Base-by-base conservation (phyloP, 2,113 vertebrate species). In the Emydura subglobosa region DNA sequence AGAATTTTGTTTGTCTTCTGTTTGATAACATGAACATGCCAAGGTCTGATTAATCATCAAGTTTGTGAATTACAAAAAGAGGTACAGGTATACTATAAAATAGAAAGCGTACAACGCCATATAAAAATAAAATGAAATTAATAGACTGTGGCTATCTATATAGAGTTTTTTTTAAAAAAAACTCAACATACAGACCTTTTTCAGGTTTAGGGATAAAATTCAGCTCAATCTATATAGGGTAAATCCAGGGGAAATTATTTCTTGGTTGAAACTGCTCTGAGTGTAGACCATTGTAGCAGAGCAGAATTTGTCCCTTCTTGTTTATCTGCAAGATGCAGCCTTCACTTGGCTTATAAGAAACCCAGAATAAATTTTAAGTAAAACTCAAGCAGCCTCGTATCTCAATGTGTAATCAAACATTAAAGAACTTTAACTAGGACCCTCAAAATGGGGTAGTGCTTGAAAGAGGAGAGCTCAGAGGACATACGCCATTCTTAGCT, bases 141-240 rank as follows among this genome's bases (percentile, higher is more conserved):
- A 21, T 65, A 82, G 50, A 81, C 54, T 42, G 0, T 44, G 83
- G 79, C 10, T 29, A 11, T 61, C 78, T 87, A 82, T 6, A 16
- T 0, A 1, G 1, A 19, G 49, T 83, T 1, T 87, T 91, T 72
- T 1, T 2, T 79, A 17, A 3, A 27, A 11, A 1, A 27, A n/a
- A 16, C 39, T 39, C 19, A 2, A 5, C 34, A 19, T 3, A 1
- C 1, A 19, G n/a, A 90, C n/a, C 2, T 84, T 53, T 10, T 79
- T 59, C 11, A 11, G 6, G 12, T 39, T 86, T 34, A 11, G 13
- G 5, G 7, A 29, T 49, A 39, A 21, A 68, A 68, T 91, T 80
- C 57, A 44, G 21, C 42, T 2, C 1, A 47, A 2, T 4, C 25
- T 42, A 27, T 79, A 4, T 11, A 47, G 50, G 9, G 49, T 4